Conservation (phyloP, 1,140 invertebrate genomes). For the Cydia amplana region DNA sequence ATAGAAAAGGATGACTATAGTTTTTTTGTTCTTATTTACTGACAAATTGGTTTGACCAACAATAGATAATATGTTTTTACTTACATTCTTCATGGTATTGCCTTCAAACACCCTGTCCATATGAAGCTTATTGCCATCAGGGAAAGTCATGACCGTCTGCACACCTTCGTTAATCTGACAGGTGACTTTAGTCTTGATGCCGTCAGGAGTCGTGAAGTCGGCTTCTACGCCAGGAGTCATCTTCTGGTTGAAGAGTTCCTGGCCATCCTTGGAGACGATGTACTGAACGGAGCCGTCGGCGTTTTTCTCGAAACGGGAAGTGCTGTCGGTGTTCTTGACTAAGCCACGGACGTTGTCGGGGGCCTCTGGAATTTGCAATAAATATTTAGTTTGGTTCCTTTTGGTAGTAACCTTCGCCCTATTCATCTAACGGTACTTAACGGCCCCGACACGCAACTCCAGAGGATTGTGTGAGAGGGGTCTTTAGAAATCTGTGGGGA, state of each 20-base stretch:
- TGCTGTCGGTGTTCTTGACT: neutral
- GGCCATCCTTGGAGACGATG: neutral
- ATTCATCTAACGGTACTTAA: no score
- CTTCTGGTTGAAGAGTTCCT: neutral
- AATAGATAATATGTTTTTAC: neutral
- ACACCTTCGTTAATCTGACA: neutral
- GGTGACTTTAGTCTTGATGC: slow-evolving; percentile 10
- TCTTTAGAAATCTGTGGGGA: neutral
- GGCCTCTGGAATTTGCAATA: slow-evolving; percentile 2
- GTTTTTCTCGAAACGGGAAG: slow-evolving; percentile 18
- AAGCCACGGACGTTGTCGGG: neutral
- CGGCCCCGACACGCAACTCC: no score
- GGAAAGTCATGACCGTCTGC: neutral
- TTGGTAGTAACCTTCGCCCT: no score
- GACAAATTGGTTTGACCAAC: no score
- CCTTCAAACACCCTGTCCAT: slow-evolving; percentile 23
- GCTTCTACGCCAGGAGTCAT: neutral
- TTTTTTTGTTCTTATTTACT: no score
- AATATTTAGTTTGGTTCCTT: neutral
- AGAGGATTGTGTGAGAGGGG: no score
- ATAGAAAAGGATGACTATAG: no score
- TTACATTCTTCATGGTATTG: slow-evolving; percentile 20
- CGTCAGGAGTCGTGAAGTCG: slow-evolving; percentile 25
- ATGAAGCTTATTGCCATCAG: slow-evolving; percentile 10
- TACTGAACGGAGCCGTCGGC: slow-evolving; percentile 8